Evolutionary conservation across 2,797 vertebrate species (phyloP).

Genomic region (Glyptemys insculpta): DNA sequence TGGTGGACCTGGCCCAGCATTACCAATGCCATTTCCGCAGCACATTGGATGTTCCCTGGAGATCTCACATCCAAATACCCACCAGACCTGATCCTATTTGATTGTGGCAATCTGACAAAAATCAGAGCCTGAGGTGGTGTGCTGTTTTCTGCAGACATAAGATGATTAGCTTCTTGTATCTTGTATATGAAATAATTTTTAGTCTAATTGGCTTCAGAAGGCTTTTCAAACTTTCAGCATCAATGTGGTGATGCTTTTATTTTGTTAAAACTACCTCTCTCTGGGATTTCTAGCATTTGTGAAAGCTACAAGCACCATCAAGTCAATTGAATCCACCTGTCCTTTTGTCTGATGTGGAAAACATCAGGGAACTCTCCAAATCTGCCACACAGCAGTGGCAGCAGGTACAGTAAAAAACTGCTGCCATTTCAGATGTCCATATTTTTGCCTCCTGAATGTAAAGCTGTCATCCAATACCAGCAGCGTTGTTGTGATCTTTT

Average conservation of each 20-base stretch:
- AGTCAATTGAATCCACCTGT: neutral
- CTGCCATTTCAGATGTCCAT: neutral
- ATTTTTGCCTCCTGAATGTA: neutral
- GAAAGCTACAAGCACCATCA: neutral
- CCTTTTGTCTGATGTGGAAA: neutral
- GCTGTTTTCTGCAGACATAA: neutral
- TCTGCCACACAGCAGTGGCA: neutral
- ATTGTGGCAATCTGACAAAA: neutral
- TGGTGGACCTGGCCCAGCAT: neutral
- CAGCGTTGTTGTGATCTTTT: neutral
- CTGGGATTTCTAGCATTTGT: neutral
- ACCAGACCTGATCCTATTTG: neutral
- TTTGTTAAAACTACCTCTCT: neutral
- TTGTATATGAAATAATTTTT: neutral
- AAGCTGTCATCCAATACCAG: neutral
- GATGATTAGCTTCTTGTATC: neutral
- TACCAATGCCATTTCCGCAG: neutral
- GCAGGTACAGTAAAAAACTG: neutral
- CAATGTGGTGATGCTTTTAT: neutral
- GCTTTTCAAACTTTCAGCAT: neutral
- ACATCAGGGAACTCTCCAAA: neutral
- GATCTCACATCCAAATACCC: neutral
- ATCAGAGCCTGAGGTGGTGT: neutral
- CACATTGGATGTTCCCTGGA: neutral
- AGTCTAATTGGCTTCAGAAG: neutral